Percentiles rank a stretch among this genome's conserved stretches.
Conservation (phyloP, 2,888 invertebrate genomes). For the Eupithecia pulchellata region DNA sequence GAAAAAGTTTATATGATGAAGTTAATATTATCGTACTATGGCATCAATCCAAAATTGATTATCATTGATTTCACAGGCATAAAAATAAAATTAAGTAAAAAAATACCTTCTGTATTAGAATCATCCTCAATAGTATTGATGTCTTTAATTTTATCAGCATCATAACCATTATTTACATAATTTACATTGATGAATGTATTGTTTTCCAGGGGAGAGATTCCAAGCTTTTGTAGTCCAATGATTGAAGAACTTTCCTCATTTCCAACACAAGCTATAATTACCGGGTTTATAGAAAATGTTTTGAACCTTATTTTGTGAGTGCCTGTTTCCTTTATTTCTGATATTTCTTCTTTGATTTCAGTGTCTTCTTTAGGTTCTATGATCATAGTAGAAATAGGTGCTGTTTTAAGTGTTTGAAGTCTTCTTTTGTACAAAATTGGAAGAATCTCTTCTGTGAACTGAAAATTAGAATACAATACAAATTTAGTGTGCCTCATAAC, state of each 20-base stretch:
- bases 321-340: slow-evolving; percentile 3
- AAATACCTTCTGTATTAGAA: neutral
- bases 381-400: neutral
- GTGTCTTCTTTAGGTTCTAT: neutral
- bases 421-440: slow-evolving; percentile 16
- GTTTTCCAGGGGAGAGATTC: neutral
- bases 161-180: neutral
- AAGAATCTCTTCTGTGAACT: slow-evolving; percentile 26
- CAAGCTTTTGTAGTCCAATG: neutral
- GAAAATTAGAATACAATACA: slow-evolving; percentile 15
- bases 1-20: neutral
- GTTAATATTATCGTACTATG: neutral
- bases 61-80: neutral
- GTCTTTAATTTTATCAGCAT: neutral
- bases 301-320: neutral
- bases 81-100: neutral
- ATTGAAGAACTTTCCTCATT: neutral
- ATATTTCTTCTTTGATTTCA: neutral
- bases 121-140: neutral
- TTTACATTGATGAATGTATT: neutral
- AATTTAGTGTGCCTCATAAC: no score
- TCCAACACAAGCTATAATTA: neutral
- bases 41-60: neutral
- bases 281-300: neutral
- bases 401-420: neutral